Base-by-base conservation (phyloP, 2,888 invertebrate species). In the Ectemnius continuus region DNA sequence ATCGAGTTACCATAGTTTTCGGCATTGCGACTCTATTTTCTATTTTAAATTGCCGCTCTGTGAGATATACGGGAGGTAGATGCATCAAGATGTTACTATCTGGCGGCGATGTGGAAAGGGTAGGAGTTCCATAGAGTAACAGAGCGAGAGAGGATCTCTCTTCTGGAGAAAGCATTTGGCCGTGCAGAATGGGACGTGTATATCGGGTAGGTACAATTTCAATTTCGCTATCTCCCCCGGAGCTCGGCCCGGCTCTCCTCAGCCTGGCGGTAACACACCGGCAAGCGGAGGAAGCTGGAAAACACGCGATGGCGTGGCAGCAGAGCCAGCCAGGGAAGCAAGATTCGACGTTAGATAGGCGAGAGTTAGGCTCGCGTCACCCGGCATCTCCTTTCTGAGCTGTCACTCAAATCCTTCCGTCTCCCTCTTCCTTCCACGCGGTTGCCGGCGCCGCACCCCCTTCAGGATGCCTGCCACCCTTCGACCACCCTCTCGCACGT, bases 371-470 rank as follows among this genome's bases (percentile, higher is more conserved):
- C 82, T 70, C 79, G 70, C 74, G 77, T 74, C 83, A 86, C 85
- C 84, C 83, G 77, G 83, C 87, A 87, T 86, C 88, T 88, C 88
- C 85, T 87, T 52, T 85, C 86, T 82, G 80, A 84, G 81, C 88
- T 88, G 90, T 89, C 89, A 89, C 87, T 88, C 89, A 89, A 89
- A 89, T 86, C 84, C 84, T 84, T 83, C 84, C 85, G 76, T 75
- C 72, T 66, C 76, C 70, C 64, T 63, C 70, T 64, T 36, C 36
- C 36, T 36, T 36, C 36, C 36, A 36, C 67, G 69, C 72, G 76
- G 73, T 74, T 64, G 52, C 14, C 62, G 65, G 75, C 62, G 78
- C 79, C 78, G 78, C 57, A 62, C 57, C 48, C 66, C 47, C 69
- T 68, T 63, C 63, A 64, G 61, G 61, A 76, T 70, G 70, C 81